Conservation (phyloP, 2,113 vertebrate genomes). For the Lates calcarifer region DNA sequence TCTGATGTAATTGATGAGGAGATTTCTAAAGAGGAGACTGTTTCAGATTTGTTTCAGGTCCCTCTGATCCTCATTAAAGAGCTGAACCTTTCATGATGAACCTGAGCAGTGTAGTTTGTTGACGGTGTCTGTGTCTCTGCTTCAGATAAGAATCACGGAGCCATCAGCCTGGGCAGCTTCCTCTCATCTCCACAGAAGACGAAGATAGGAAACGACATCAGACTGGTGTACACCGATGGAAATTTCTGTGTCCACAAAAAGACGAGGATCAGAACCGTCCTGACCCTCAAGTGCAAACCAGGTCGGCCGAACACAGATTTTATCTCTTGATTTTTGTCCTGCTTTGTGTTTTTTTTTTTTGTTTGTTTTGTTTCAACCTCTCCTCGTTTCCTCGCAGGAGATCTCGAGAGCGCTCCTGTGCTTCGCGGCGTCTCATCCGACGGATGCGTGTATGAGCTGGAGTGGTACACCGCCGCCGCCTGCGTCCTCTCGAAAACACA, state of each 20-base stretch:
- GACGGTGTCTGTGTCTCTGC: constrained; percentile 17
- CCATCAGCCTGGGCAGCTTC: constrained; percentile 90
- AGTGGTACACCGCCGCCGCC: constrained; percentile 93
- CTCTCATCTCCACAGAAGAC: constrained; percentile 87
- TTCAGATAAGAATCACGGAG: constrained; percentile 82
- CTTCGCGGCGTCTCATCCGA: constrained; percentile 77
- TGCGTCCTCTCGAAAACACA: constrained; percentile 90
- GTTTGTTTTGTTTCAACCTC: not conserved
- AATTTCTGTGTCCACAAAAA: constrained; percentile 80
- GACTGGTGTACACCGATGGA: constrained; percentile 90
- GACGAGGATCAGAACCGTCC: constrained; percentile 84
- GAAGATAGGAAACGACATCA: constrained; percentile 85
- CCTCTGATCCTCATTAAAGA: not conserved
- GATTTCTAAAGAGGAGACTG: not conserved
- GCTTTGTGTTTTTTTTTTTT: not conserved
- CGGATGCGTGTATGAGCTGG: constrained; percentile 89
- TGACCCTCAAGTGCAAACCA: constrained; percentile 92
- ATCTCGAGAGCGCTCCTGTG: constrained; percentile 91
- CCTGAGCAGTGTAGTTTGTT: not conserved
- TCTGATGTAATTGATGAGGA: no score
- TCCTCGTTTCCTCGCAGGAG: constrained; percentile 80
- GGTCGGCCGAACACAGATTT: constrained; percentile 76
- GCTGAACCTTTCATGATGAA: not conserved
- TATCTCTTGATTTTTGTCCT: not conserved
- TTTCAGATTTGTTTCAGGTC: no score